Conservation (phyloP, 2,888 invertebrate genomes). For the Hyppa rectilinea region DNA sequence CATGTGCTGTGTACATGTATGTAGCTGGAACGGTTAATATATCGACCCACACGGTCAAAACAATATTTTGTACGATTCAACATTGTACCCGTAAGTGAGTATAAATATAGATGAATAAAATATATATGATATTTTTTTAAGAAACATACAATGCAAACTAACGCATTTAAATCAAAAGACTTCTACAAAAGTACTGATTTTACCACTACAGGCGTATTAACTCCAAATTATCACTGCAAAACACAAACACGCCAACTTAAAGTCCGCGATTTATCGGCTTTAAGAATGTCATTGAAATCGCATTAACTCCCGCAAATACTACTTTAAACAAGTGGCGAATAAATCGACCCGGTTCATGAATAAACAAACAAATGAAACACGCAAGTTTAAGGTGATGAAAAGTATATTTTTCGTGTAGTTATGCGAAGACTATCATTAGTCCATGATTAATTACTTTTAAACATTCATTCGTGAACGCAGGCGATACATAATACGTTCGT, state of each 20-base stretch:
- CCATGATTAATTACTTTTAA: conserved; percentile 16
- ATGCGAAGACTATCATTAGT: conserved; percentile 23
- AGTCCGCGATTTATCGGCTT: conserved; percentile 5
- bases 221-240: neutral
- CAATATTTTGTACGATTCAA: neutral
- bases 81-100: no score
- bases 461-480: conserved; percentile 33
- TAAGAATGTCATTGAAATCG: conserved; percentile 11
- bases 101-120: no score
- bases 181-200: neutral
- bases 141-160: neutral
- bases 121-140: no score
- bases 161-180: neutral
- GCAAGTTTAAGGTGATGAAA: conserved; percentile 12
- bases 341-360: conserved; percentile 32
- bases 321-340: conserved; percentile 7
- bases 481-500: neutral
- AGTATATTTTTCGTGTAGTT: conserved; percentile 12
- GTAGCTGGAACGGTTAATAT: neutral
- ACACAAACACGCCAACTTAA: conserved; percentile 2
- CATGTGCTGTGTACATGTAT: conserved; percentile 26
- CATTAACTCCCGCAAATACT: conserved; percentile 9
- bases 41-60: neutral
- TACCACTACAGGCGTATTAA: neutral
- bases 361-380: conserved; percentile 32